A percentile compares a stretch with the other conserved stretches of the same genome.
Evolutionary conservation across 2,888 invertebrate species (phyloP).

Genomic region (Lacanobia oleracea): DNA sequence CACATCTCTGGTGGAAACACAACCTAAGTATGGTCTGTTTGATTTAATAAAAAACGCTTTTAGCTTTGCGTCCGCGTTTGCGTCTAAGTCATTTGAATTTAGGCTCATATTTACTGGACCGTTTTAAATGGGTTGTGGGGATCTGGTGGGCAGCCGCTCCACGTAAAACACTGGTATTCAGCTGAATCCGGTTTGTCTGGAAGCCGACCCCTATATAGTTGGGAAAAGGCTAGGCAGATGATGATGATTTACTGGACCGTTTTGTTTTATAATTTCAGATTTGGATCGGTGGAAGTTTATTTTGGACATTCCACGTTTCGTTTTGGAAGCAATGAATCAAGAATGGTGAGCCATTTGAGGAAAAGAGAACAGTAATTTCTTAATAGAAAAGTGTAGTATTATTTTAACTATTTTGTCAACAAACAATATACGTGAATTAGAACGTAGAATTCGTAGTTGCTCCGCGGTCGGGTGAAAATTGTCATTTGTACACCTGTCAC

Average conservation of each 20-base stretch:
- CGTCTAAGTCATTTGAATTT: conserved; percentile 19
- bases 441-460: conserved; percentile 43
- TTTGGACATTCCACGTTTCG: not conserved
- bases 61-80: no score
- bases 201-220: no score
- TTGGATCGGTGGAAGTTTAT: conserved; percentile 3
- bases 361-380: not conserved
- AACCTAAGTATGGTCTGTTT: not conserved
- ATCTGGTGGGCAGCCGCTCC: no score
- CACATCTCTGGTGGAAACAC: no score
- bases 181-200: no score
- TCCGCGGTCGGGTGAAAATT: conserved; percentile 40
- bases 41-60: no score
- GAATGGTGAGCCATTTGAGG: not conserved
- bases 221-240: no score
- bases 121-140: no score
- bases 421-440: conserved; percentile 45
- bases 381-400: not conserved
- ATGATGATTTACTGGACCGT: conserved; percentile 11
- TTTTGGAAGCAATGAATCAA: not conserved
- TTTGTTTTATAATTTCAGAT: not conserved
- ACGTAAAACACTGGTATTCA: no score
- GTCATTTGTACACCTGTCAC: conserved; percentile 64
- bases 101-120: no score
- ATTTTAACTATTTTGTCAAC: conserved; percentile 44